Conservation (phyloP, 2,888 invertebrate genomes). For the Tipula unca region DNA sequence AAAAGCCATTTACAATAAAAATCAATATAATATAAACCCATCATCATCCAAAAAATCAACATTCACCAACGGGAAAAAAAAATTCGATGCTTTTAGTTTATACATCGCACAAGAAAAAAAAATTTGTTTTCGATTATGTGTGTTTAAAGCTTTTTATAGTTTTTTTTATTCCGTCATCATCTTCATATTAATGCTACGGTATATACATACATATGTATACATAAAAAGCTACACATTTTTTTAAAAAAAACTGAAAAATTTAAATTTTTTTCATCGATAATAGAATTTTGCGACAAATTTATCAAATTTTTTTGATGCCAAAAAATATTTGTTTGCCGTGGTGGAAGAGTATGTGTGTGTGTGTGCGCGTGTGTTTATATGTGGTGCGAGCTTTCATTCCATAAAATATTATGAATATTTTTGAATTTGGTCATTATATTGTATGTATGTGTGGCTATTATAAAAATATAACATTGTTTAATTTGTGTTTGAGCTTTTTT, state of each 20-base stretch:
- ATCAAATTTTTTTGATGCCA: neutral
- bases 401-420: neutral
- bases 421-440: neutral
- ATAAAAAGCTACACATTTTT: neutral
- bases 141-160: neutral
- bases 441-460: neutral
- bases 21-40: neutral
- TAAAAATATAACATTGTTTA: neutral
- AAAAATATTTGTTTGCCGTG: neutral
- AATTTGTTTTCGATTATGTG: neutral
- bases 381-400: neutral
- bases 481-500: neutral
- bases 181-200: neutral
- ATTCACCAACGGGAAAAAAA: neutral
- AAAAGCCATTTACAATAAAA: neutral
- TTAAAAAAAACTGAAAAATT: neutral
- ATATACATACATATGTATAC: neutral
- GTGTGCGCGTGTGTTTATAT: neutral
- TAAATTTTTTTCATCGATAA: neutral
- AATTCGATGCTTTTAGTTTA: neutral
- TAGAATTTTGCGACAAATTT: neutral
- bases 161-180: neutral
- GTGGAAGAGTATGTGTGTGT: neutral
- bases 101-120: neutral
- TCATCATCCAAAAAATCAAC: neutral